Evolutionary conservation across 1,140 invertebrate genomes (phyloP), one percentile per base, ranked within the genome.

Genomic region (Sitobion miscanthi): DNA sequence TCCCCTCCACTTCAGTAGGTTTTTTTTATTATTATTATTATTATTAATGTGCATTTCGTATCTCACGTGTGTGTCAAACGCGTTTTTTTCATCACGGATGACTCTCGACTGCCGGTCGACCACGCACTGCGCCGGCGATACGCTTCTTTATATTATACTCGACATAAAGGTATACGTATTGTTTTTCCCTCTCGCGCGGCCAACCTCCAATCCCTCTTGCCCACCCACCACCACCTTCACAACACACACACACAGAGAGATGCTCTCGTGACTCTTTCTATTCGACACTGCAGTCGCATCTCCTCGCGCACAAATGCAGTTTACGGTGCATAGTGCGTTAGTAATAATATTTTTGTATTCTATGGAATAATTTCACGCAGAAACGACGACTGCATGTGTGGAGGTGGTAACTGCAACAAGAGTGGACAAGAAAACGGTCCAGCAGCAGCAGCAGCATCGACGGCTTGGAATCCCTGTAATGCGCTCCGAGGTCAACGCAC

Each of bases 401-500:
- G n/a, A 77, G 17, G 35, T 14, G 17, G 35, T 14, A 77, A 35
- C 17, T 35, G 14, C 30, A 4, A 30, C 30, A 4, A 11, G n/a
- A 35, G 17, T 38, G 35, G n/a, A 21, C 35, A 38, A 82, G 86
- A 52, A 87, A 87, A 49, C 86, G 47, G 21, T 87, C 47, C 45
- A 25, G 14, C 49, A 20, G 3, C 45, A 11, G 17, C 49, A 20
- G 3, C 7, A 30, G 4, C 85, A 30, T n/a, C 85, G 30, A 42
- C 54, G 30, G 57, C 8, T 62, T 25, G 54, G 54, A 62, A 90
- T 90, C 89, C 89, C 89, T 90, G 38, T 62, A 57, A 90, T 62
- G 54, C 54, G 89, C 25, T 54, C 14, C 35, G 89, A 90, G 89
- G 89, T 90, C 89, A 90, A 90, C 52, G 88, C 20, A 35, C 88